These are phyloP conservation scores for Neolamprologus modestus DNA, from an alignment of 2,113 vertebrate species.

Conservation along the genomic window DNA sequence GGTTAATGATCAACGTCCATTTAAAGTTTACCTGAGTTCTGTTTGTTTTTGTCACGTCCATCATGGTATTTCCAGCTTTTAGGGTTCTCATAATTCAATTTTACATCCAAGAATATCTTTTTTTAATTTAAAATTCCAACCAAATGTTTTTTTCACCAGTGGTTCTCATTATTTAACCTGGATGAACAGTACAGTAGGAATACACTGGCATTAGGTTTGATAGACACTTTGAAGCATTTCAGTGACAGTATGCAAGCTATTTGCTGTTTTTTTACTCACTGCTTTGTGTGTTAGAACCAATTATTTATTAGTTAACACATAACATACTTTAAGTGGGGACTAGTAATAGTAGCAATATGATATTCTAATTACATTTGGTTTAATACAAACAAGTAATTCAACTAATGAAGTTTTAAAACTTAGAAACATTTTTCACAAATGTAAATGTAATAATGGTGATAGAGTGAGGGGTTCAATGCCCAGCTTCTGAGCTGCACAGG, in stretches of 20 bases:
- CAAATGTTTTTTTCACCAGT: not conserved
- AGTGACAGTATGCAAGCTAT: not conserved
- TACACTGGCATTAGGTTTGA: accelerated
- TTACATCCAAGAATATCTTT: not conserved
- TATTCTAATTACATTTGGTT: not conserved
- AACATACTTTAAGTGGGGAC: not conserved
- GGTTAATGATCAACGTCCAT: not conserved
- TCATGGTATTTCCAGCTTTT: not conserved
- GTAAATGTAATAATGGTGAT: accelerated
- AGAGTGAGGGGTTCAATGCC: not conserved
- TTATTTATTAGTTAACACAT: not conserved
- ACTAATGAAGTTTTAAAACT: not conserved
- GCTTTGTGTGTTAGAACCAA: not conserved
- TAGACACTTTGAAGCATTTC: not conserved
- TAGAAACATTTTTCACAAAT: not conserved
- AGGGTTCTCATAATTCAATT: not conserved
- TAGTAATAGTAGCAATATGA: not conserved
- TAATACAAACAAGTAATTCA: not conserved
- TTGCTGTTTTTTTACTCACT: accelerated
- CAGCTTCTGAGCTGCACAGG: not conserved
- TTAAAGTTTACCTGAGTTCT: not conserved
- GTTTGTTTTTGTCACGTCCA: not conserved
- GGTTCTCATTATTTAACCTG: not conserved
- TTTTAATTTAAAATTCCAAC: not conserved
- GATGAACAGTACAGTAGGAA: not conserved